Evolutionary conservation across 2,113 vertebrate species (phyloP), one percentile per base, ranked within the genome.

Genomic region (Tachycineta bicolor): DNA sequence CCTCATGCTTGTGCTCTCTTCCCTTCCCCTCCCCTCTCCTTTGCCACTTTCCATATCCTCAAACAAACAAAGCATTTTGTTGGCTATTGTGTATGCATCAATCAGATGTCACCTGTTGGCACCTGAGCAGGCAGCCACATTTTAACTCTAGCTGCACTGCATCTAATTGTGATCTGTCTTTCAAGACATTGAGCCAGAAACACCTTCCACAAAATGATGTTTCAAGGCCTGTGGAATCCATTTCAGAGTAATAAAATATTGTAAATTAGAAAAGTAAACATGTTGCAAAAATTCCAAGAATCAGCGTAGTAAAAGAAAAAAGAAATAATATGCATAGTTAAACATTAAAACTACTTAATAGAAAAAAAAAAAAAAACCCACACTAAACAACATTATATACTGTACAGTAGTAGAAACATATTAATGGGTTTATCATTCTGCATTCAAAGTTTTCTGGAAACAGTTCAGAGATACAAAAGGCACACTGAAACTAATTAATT

Each of bases 401-500:
- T 64, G 16, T 28, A 34, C 39, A 83, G 70, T 81, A 79, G 59
- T 44, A 90, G 15, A 80, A 76, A 84, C 29, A 83, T 94, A 94
- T 78, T 77, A 73, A 69, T 68, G 6, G 34, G 31, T 75, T 97
- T 97, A 78, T 95, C 83, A 91, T 86, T 86, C 63, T 67, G 28
- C 87, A 80, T 92, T 95, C 4, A 75, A 83, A 80, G 34, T 89
- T 95, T 90, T 39, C 24, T 73, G 73, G 92, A 96, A 96, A 41
- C 53, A 63, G 50, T 74, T 86, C 77, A 76, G 44, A 96, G 77
- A 62, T 11, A 76, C 63, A 91, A 93, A 79, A 84, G 87, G 70
- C 55, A 46, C 67, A 64, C 44, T 31, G 64, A 77, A 81, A 84
- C 43, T 50, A 43, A 43, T 59, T 88, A 84, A 87, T 43, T 63